Evolutionary conservation across 2,113 vertebrate species (phyloP).

Genomic region (Antechinus stuartii): DNA sequence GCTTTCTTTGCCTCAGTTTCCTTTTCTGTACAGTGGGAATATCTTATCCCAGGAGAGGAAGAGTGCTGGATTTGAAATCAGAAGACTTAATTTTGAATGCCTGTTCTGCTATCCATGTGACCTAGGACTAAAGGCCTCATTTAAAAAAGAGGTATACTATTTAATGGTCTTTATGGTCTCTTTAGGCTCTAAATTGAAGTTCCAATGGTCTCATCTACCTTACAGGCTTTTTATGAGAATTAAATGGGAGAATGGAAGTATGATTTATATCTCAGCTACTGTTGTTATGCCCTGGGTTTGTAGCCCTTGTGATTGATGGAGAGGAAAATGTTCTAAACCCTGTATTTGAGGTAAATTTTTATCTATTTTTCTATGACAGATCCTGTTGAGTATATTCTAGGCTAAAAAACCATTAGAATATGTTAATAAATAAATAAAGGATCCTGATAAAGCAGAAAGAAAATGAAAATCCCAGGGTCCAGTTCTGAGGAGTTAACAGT

Average conservation of each 20-base stretch:
- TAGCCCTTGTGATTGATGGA: background rate
- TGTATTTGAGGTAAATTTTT: background rate
- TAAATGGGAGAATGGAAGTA: background rate
- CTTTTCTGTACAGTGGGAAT: background rate
- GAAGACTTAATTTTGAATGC: background rate
- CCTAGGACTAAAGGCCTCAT: background rate
- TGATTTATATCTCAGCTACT: background rate
- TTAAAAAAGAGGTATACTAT: background rate
- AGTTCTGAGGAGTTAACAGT: background rate
- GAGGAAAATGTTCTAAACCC: constrained; percentile 25
- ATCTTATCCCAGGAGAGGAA: background rate
- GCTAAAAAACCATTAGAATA: background rate
- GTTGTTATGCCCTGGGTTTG: background rate
- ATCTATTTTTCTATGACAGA: background rate
- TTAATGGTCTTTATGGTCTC: background rate
- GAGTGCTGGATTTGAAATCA: background rate
- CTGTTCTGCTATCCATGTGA: background rate
- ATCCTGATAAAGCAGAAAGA: background rate
- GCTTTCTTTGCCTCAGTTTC: background rate
- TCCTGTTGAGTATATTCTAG: background rate
- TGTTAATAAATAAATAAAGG: background rate
- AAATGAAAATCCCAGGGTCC: background rate
- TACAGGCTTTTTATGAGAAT: background rate
- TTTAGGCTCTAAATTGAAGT: background rate
- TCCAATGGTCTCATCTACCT: background rate